Base-by-base conservation (phyloP, 2,888 invertebrate genomes). In the Linnaemya tessellans region DNA sequence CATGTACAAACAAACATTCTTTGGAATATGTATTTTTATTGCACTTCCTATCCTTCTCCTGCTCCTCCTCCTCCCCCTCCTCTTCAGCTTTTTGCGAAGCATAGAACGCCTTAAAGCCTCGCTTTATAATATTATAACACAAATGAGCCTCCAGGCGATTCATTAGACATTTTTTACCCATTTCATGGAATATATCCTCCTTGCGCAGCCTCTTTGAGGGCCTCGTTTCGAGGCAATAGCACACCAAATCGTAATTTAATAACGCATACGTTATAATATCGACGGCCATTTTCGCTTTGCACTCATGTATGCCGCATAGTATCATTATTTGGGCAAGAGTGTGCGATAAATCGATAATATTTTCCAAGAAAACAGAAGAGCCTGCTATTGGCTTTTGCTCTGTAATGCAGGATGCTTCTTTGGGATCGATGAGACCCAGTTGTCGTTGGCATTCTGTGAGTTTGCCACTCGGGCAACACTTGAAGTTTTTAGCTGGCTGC, bases 111-210 rank as follows among this genome's bases (percentile, higher is more conserved):
- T 92, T 92, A 71, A 92, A 92, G 62, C 89, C 92, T 3, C 90
- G 89, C 86, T 92, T 92, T 1, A 92, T 90, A 11, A 92, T 90
- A 10, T 88, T 88, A 30, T 92, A 92, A 25, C 92, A 90, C 68
- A 92, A 80, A 80, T 92, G 91, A 0, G 92, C 91, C 64, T 92
- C 92, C 5, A 91, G 87, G 13, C 92, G 90, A 86, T 92, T 92
- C 92, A 92, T 91, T 3, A 92, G 88, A 49, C 91, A 91, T 56
- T 90, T 91, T 51, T 89, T 89, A 20, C 92, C 92, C 83, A 92
- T 68, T 71, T 92, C 92, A 82, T 92, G 89, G 20, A 88, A 89
- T n/a, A 88, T 84, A 73, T 87, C 87, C 75, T 92, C 91, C 56
- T 92, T 92, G 10, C 92, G 88, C 4, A 91, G 60, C 3, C 91